Evolutionary conservation across 2,888 invertebrate species (phyloP), one percentile per base, ranked within the genome.

Genomic region (Cryptus viduatorius): DNA sequence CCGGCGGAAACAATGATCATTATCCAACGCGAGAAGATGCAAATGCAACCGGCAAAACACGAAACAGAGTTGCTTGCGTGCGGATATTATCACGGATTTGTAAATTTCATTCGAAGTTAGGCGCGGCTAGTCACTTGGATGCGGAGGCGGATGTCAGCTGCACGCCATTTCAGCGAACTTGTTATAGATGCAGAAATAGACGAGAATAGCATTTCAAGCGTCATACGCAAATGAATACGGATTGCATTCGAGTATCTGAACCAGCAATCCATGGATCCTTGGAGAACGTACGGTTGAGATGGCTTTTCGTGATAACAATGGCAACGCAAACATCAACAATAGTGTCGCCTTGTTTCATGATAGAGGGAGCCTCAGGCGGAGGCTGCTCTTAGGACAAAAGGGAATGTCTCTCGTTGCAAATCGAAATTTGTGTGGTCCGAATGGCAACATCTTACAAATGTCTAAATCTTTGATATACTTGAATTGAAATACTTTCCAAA

Each of bases 1-100:
- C 42, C n/a, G 56, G 24, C 44, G 42, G 72, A 56, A 72, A 72
- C 72, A 72, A 56, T 44, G 56, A 19, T 72, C 24, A 72, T 56
- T 72, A 72, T 56, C 42, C 42, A 56, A 72, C 14, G 44, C 42
- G 72, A 42, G 24, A 8, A 72, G 56, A 42, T 72, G 44, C 24
- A 16, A 4, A 56, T 56, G 48, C 44, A 42, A 56, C n/a, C n/a
- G 42, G 16, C 37, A 37, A 72, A 42, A 7, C 29, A 42, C 24
- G 44, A 59, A 42, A 56, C 24, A 12, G 37, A 8, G 37, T 7
- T 37, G 37, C 37, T 37, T 37, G 37, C 37, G 37, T 8, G 37
- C 4, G 37, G 37, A 37, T 37, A 37, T 37, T 37, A 37, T 37
- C 56, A 16, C 56, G 56, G 19, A 10, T 10, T 10, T 56, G 56